These are phyloP conservation scores for Zygaena filipendulae DNA, from an alignment of 2,888 invertebrate genomes.

Conservation along the genomic window DNA sequence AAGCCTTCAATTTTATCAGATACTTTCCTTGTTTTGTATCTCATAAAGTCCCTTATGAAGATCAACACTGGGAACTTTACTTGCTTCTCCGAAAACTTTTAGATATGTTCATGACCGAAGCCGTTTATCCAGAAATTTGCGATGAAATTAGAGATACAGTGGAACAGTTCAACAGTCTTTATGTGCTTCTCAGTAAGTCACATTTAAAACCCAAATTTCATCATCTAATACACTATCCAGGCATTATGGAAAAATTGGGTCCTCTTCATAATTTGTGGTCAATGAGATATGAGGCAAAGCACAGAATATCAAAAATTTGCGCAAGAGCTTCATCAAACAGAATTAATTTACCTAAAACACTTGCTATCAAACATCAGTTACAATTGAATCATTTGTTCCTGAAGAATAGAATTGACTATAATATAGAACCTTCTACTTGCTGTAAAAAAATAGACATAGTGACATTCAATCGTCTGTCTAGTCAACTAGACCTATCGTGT, in stretches of 20 bases:
- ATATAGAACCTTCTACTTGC: too few species aligned
- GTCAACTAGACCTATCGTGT: too few species aligned
- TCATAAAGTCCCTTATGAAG: conserved; percentile 6
- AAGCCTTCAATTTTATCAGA: conserved; percentile 9
- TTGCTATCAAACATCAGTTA: conserved; percentile 11
- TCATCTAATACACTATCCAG: conserved; percentile 10
- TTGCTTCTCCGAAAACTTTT: conserved; percentile 5
- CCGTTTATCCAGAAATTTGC: conserved; percentile 1
- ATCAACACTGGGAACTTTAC: conserved; percentile 7
- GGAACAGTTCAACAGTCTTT: conserved; percentile 6
- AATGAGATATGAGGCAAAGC: conserved; percentile 15
- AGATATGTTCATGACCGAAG: conserved; percentile 2
- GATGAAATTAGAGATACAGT: conserved; percentile 5
- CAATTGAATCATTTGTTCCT: conserved; percentile 2
- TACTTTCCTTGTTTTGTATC: conserved; percentile 10
- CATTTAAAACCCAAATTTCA: conserved; percentile 14
- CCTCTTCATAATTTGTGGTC: conserved; percentile 10
- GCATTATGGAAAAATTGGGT: conserved; percentile 10
- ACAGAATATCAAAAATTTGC: conserved; percentile 11
- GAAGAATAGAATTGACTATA: too few species aligned
- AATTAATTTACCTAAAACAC: conserved; percentile 6
- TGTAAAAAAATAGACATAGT: too few species aligned
- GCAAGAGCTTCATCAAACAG: conserved; percentile 9
- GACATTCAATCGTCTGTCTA: too few species aligned
- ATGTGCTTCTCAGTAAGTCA: conserved; percentile 1